phyloP scores from a whole-genome alignment of 2,888 invertebrate species.

The Meliscaeva auricollis region DNA sequence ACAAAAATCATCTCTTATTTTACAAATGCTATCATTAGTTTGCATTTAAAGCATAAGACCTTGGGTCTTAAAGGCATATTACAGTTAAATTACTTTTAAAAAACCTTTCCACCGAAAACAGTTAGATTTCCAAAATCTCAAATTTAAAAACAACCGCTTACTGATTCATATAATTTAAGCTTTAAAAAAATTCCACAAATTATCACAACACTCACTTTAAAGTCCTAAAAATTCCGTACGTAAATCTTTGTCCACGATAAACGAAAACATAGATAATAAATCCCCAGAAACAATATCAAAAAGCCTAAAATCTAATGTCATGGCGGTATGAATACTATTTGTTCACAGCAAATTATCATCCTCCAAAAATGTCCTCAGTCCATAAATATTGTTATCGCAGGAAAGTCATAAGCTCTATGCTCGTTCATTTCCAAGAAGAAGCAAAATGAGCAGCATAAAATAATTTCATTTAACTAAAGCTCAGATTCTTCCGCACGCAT shows the following conservation, averaged over 20 bases:
- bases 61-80: too few relatives aligned
- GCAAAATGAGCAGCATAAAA: constrained; percentile 70
- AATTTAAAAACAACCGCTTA: too few relatives aligned
- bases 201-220: too few relatives aligned
- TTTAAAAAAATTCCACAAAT: too few relatives aligned
- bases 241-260: constrained; percentile 23
- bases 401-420: constrained; percentile 69
- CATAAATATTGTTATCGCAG: constrained; percentile 74
- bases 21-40: too few relatives aligned
- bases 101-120: too few relatives aligned
- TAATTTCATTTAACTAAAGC: constrained; percentile 68
- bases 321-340: constrained; percentile 64
- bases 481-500: constrained; percentile 68
- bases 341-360: constrained; percentile 65
- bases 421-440: constrained; percentile 59
- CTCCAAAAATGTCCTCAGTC: constrained; percentile 71
- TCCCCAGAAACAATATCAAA: constrained; percentile 55
- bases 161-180: too few relatives aligned
- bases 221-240: too few relatives aligned
- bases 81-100: too few relatives aligned
- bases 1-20: too few relatives aligned
- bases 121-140: too few relatives aligned
- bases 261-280: constrained; percentile 59
- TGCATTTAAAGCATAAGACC: too few relatives aligned
- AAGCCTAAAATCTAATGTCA: constrained; percentile 49